A percentile compares a stretch with the other conserved stretches of the same genome.
Evolutionary conservation across 2,888 invertebrate genomes (phyloP).

Genomic region (Rhagium mordax): DNA sequence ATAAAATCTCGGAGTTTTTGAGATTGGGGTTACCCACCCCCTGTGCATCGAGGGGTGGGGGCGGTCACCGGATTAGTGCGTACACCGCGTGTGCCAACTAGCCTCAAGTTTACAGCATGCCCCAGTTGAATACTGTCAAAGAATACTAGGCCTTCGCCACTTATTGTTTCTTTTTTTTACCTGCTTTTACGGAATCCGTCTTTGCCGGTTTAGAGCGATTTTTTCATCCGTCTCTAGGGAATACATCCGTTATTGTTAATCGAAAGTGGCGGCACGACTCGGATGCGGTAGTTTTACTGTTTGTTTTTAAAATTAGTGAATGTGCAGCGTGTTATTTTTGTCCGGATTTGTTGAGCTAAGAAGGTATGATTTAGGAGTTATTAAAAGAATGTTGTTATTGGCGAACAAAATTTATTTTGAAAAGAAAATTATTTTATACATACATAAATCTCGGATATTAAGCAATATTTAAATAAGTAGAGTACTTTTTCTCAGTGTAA

Average conservation of each 20-base stretch:
- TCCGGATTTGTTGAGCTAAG: not conserved
- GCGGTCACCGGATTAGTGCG: conserved; percentile 60
- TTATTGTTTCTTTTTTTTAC: conserved; percentile 43
- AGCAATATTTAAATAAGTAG: no score
- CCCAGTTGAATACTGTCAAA: conserved; percentile 45
- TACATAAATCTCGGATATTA: no score
- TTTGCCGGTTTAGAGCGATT: not conserved
- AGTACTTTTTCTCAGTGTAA: not conserved
- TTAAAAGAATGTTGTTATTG: no score
- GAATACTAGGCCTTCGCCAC: conserved; percentile 39
- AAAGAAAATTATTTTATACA: no score
- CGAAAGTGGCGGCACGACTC: not conserved
- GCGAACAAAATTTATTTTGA: no score
- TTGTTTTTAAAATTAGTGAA: not conserved
- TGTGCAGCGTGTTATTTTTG: not conserved
- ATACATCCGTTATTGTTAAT: not conserved
- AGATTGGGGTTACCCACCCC: conserved; percentile 58
- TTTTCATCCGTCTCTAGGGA: not conserved
- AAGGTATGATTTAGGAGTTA: not conserved
- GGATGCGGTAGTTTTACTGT: conserved; percentile 1
- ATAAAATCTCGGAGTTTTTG: conserved; percentile 64
- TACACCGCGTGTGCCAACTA: conserved; percentile 60
- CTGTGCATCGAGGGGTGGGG: conserved; percentile 56
- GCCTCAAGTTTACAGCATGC: conserved; percentile 48
- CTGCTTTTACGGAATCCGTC: conserved; percentile 38